Evolutionary conservation across 2,113 vertebrate genomes (phyloP).

Genomic region (Xenopus tropicalis): UCB_Xtro_10.0 CM004450.2:11934501-11935000

Average conservation of each 20-base stretch:
- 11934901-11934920: slow-evolving; percentile 1
- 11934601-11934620: too few relatives aligned
- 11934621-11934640: too few relatives aligned
- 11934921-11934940: neutral
- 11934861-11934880: neutral
- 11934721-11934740: neutral
- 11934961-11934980: neutral
- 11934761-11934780: neutral
- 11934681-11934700: neutral
- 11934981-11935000: neutral
- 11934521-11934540: too few relatives aligned
- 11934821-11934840: slow-evolving; percentile 6
- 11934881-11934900: slow-evolving; percentile 20
- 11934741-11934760: neutral
- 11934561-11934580: too few relatives aligned
- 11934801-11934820: neutral
- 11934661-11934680: neutral
- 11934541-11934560: too few relatives aligned
- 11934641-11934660: too few relatives aligned
- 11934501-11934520: too few relatives aligned
- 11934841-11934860: neutral
- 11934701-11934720: neutral
- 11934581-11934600: too few relatives aligned
- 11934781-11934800: neutral
- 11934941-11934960: neutral